Evolutionary conservation across 2,797 vertebrate genomes (phyloP).

Genomic region (Petrocephalus schoutedeni): DNA sequence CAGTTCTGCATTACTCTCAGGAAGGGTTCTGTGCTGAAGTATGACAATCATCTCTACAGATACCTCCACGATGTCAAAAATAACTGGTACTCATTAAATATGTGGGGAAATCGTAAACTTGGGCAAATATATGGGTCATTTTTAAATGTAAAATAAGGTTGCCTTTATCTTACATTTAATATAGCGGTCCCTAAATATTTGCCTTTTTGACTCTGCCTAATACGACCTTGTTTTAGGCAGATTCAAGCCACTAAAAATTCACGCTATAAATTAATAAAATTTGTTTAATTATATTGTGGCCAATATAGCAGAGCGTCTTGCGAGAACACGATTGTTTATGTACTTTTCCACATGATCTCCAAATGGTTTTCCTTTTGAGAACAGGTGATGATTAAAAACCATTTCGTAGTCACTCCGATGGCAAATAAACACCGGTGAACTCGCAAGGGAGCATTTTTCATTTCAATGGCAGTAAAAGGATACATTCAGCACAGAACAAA

Average conservation of each 20-base stretch:
- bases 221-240: not conserved
- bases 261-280: not conserved
- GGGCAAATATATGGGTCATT: not conserved
- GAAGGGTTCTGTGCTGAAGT: constrained; percentile 63
- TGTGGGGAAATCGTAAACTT: not conserved
- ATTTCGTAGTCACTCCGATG: not conserved
- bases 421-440: constrained; percentile 22
- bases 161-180: not conserved
- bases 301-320: not conserved
- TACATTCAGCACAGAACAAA: constrained; percentile 72
- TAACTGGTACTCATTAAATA: not conserved
- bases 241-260: not conserved
- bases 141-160: constrained; percentile 15
- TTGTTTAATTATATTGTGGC: not conserved
- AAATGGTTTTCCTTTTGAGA: not conserved
- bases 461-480: constrained; percentile 47
- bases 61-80: not conserved
- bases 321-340: not conserved
- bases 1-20: constrained; percentile 59
- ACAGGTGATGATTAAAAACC: constrained; percentile 11
- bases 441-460: constrained; percentile 34
- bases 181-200: not conserved
- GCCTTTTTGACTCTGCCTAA: constrained; percentile 2
- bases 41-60: constrained; percentile 32
- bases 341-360: not conserved